phyloP scores from a whole-genome alignment of 2,888 invertebrate species.

The Lasioglossum oenotherae region DNA sequence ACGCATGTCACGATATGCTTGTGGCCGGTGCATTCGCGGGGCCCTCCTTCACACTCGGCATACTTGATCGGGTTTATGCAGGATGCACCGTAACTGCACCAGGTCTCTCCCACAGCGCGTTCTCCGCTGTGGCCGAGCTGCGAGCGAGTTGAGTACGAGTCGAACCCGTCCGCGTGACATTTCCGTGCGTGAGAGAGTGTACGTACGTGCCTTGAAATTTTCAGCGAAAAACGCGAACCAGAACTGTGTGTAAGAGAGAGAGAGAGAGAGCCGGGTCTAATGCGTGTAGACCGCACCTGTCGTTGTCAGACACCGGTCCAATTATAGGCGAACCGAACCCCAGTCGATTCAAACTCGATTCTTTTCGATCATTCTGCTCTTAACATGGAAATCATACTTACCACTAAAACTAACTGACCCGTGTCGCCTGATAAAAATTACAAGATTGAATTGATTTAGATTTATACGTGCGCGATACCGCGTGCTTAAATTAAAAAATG shows the following conservation, averaged over 20 bases:
- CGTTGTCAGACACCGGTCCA: background rate
- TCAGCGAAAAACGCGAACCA: slow-evolving; percentile 41
- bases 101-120: slow-evolving; percentile 60
- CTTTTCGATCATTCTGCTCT: background rate
- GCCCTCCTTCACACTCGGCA: slow-evolving; percentile 77
- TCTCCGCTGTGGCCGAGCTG: background rate
- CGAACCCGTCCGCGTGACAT: slow-evolving; percentile 43
- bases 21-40: slow-evolving; percentile 70
- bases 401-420: too few species aligned
- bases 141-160: slow-evolving; percentile 14
- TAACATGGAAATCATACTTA: background rate
- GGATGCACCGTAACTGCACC: slow-evolving; percentile 74
- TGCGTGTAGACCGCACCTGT: background rate
- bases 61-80: slow-evolving; percentile 78
- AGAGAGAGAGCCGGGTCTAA: background rate
- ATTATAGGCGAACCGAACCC: background rate
- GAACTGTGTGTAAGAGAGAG: background rate
- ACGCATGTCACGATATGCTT: slow-evolving; percentile 74
- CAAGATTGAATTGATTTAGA: too few species aligned
- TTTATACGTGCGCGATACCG: too few species aligned
- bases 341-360: background rate
- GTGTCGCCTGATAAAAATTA: too few species aligned
- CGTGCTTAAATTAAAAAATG: too few species aligned
- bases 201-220: slow-evolving; percentile 67
- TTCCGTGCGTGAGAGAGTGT: slow-evolving; percentile 47